Percentiles rank a stretch among this genome's conserved stretches.
Conservation (phyloP, 1,140 invertebrate species). For the Aethina tumida region DNA sequence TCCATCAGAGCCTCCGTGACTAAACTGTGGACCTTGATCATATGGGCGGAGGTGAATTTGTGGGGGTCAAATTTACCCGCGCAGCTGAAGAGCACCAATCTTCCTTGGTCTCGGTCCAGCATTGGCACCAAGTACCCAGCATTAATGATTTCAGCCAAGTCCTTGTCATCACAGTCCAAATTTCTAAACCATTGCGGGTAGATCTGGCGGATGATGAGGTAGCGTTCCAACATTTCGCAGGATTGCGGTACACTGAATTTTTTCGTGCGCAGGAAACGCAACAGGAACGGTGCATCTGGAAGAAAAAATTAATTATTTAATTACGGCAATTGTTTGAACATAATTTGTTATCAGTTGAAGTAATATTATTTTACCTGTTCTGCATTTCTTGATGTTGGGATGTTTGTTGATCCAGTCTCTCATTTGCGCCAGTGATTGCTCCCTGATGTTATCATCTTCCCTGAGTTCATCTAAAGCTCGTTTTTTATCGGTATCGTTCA, state of each 20-base stretch:
- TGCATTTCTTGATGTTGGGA: slow-evolving; percentile 61
- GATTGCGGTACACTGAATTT: slow-evolving; percentile 78
- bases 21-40: slow-evolving; percentile 65
- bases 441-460: slow-evolving; percentile 58
- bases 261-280: slow-evolving; percentile 74
- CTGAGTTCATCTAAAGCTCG: slow-evolving; percentile 59
- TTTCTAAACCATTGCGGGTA: slow-evolving; percentile 77
- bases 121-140: slow-evolving; percentile 73
- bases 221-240: slow-evolving; percentile 75
- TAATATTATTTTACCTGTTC: slow-evolving; percentile 45
- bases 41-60: slow-evolving; percentile 60
- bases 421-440: slow-evolving; percentile 59
- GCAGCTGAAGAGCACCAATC: slow-evolving; percentile 60
- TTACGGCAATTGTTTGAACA: slow-evolving; percentile 1
- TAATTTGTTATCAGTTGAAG: background rate
- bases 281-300: slow-evolving; percentile 62
- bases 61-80: slow-evolving; percentile 65
- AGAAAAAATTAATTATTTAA: slow-evolving; percentile 7
- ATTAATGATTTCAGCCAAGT: slow-evolving; percentile 66
- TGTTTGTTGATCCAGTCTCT: slow-evolving; percentile 68
- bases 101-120: slow-evolving; percentile 61
- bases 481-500: slow-evolving; percentile 38
- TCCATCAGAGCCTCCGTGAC: slow-evolving; percentile 68
- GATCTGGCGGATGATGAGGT: slow-evolving; percentile 68
- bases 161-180: slow-evolving; percentile 57